Percentiles rank a stretch among this genome's conserved stretches.
Evolutionary conservation across 1,140 invertebrate genomes (phyloP).

Genomic region (Muscidifurax raptorellus): DNA sequence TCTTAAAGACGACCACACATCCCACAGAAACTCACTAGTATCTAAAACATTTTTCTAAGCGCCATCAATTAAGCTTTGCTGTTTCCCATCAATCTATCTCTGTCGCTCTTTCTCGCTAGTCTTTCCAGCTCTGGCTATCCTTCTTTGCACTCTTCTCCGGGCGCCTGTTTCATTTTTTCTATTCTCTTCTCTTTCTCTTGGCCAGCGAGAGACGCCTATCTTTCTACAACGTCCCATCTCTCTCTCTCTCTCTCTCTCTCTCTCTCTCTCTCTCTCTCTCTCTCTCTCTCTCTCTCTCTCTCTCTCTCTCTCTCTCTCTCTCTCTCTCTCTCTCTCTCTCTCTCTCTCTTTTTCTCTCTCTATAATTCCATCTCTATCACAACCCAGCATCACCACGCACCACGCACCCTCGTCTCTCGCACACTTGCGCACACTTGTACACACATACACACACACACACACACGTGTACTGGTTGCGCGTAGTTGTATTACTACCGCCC

Average conservation of each 20-base stretch:
- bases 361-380: slow-evolving; percentile 48
- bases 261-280: too few relatives aligned
- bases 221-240: neutral
- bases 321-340: neutral
- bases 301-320: slow-evolving; percentile 10
- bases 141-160: slow-evolving; percentile 1
- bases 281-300: neutral
- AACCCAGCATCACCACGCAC: slow-evolving; percentile 45
- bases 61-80: slow-evolving; percentile 51
- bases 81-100: slow-evolving; percentile 42
- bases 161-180: slow-evolving; percentile 40
- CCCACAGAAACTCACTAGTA: neutral
- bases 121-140: neutral
- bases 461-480: neutral
- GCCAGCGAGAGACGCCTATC: slow-evolving; percentile 26
- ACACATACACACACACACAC: neutral
- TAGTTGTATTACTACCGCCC: slow-evolving; percentile 40
- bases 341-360: slow-evolving; percentile 13
- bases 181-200: neutral
- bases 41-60: slow-evolving; percentile 47
- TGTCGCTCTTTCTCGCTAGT: slow-evolving; percentile 2
- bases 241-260: neutral
- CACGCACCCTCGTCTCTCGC: slow-evolving; percentile 35
- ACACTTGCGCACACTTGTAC: neutral
- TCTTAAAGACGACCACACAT: too few relatives aligned